phyloP scores from a whole-genome alignment of 2,113 vertebrate genomes.

The Atractosteus spatula region DNA sequence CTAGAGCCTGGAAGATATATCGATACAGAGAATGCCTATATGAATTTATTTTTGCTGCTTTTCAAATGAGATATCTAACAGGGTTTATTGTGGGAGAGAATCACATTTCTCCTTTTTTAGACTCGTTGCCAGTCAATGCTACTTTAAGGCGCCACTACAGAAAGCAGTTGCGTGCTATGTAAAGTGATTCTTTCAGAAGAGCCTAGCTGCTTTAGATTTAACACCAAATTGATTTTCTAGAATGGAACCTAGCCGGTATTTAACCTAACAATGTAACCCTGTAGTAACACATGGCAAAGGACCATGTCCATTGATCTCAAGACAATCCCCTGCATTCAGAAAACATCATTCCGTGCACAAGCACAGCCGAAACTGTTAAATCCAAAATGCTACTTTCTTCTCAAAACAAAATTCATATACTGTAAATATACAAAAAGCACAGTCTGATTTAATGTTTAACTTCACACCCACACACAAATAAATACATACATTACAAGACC shows the following conservation, averaged over 20 bases:
- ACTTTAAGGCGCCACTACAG: constrained; percentile 73
- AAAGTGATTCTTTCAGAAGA: constrained; percentile 77
- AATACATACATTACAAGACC: no score
- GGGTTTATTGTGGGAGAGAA: constrained; percentile 19
- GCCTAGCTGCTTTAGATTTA: constrained; percentile 71
- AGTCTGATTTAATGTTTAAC: no score
- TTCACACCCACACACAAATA: no score
- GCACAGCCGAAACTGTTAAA: no score
- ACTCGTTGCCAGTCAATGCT: constrained; percentile 76
- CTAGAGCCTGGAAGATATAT: no score
- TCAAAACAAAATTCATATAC: no score
- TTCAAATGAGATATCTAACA: not conserved
- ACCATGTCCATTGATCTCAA: constrained; percentile 93
- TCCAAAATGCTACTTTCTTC: no score
- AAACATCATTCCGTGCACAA: constrained; percentile 30
- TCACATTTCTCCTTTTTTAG: constrained; percentile 37
- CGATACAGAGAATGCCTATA: not conserved
- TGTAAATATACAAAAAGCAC: no score
- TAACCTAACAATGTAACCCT: constrained; percentile 94
- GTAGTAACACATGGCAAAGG: constrained; percentile 87
- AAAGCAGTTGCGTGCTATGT: constrained; percentile 71
- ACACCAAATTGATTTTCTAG: constrained; percentile 91
- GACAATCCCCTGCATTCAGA: constrained; percentile 68
- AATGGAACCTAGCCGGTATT: constrained; percentile 89
- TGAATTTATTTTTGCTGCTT: not conserved